These are phyloP conservation scores for Parnassius apollo DNA, from an alignment of 2,888 invertebrate genomes.

Conservation along the genomic window DNA sequence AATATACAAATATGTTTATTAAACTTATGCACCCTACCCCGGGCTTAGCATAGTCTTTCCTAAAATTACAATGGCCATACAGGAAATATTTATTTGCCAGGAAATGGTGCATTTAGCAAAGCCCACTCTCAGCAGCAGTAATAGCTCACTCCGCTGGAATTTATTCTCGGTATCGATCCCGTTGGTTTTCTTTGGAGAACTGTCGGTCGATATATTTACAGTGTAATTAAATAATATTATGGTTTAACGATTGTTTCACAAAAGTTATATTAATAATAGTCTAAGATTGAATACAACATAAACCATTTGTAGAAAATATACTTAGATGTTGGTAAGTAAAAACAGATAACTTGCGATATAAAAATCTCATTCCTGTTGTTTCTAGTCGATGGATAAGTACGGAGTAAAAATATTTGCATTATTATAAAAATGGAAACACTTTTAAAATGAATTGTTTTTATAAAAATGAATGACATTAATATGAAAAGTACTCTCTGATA, in stretches of 20 bases:
- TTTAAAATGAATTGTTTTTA: not conserved
- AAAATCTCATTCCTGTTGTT: too few relatives aligned
- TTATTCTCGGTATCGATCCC: conserved; percentile 25
- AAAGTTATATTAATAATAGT: too few relatives aligned
- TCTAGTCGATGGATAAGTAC: too few relatives aligned
- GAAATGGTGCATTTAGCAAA: conserved; percentile 22
- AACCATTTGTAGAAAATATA: too few relatives aligned
- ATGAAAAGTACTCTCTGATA: not conserved
- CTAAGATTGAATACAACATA: too few relatives aligned
- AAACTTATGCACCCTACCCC: not conserved
- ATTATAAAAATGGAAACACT: too few relatives aligned
- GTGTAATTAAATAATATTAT: conserved; percentile 17
- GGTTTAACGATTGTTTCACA: not conserved
- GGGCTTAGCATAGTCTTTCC: conserved; percentile 5
- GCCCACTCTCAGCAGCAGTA: conserved; percentile 13
- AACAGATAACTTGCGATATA: too few relatives aligned
- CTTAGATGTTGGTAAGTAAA: too few relatives aligned
- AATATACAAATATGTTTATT: too few relatives aligned
- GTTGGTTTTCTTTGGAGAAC: conserved; percentile 16
- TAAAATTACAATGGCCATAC: conserved; percentile 23
- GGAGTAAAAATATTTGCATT: too few relatives aligned
- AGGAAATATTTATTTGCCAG: conserved; percentile 26
- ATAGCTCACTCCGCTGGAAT: conserved; percentile 22
- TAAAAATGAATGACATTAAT: not conserved
- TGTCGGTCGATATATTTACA: conserved; percentile 12